A percentile compares a stretch with the other conserved stretches of the same genome.
phyloP scores from a whole-genome alignment of 2,797 vertebrate genomes.

The Poecile montanus region DNA sequence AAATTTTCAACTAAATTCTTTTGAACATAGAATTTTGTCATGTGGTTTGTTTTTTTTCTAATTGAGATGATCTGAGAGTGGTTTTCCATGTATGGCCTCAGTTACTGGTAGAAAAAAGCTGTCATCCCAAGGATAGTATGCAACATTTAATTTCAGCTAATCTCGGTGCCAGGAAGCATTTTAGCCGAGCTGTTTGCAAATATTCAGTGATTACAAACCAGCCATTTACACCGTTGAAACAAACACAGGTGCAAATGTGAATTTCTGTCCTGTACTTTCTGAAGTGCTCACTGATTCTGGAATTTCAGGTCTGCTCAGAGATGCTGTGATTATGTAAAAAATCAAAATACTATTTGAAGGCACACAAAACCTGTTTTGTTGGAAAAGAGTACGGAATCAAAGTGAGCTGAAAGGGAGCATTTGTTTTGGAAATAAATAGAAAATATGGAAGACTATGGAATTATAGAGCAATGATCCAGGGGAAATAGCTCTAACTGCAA shows the following conservation, averaged over 20 bases:
- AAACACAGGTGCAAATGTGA: constrained; percentile 12
- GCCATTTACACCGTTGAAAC: not conserved
- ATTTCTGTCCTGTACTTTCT: not conserved
- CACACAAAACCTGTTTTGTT: not conserved
- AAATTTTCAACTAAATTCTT: not conserved
- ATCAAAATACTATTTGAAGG: not conserved
- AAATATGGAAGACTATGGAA: constrained; percentile 3
- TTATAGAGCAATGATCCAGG: constrained; percentile 12
- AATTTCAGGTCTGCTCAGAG: not conserved
- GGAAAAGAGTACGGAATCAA: not conserved
- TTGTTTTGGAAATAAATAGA: constrained; percentile 6
- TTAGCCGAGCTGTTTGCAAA: constrained; percentile 15
- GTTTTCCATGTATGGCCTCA: not conserved
- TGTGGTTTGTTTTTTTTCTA: not conserved
- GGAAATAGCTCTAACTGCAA: constrained; percentile 27
- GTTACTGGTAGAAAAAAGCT: not conserved
- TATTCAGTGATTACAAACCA: constrained; percentile 11
- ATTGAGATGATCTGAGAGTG: not conserved
- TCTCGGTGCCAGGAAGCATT: not conserved
- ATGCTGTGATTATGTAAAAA: not conserved
- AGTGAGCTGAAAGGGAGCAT: constrained; percentile 12
- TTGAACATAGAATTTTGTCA: not conserved
- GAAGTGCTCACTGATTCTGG: not conserved
- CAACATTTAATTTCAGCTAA: not conserved
- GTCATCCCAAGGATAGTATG: not conserved